These are phyloP conservation scores for Monopterus albus DNA, from an alignment of 2,113 vertebrate species.

Conservation along the genomic window DNA sequence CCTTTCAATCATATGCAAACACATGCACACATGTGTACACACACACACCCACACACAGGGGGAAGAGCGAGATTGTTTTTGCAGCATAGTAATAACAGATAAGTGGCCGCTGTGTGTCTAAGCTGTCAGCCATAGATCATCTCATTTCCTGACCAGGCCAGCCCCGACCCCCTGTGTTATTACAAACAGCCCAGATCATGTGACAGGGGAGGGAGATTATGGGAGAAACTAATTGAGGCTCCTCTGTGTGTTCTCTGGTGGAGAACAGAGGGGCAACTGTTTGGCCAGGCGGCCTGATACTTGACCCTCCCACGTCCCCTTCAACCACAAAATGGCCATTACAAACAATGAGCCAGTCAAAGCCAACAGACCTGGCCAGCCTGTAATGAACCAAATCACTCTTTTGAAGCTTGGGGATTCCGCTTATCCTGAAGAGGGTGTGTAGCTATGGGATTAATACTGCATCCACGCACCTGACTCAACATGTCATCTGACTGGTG, in stretches of 20 bases:
- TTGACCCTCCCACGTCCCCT: slow-evolving; percentile 59
- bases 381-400: slow-evolving; percentile 32
- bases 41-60: slow-evolving; percentile 14
- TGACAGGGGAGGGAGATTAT: slow-evolving; percentile 66
- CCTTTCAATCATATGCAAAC: slow-evolving; percentile 11
- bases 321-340: slow-evolving; percentile 69
- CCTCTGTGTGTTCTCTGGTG: slow-evolving; percentile 55
- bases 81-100: slow-evolving; percentile 71
- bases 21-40: background rate
- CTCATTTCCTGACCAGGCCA: slow-evolving; percentile 75
- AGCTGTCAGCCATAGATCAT: slow-evolving; percentile 77
- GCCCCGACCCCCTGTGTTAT: slow-evolving; percentile 70
- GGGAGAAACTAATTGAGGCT: slow-evolving; percentile 64
- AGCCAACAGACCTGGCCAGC: slow-evolving; percentile 51
- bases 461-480: slow-evolving; percentile 59
- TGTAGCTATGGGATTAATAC: slow-evolving; percentile 18
- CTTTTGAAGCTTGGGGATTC: slow-evolving; percentile 60
- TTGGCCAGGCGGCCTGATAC: slow-evolving; percentile 70
- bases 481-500: slow-evolving; percentile 19
- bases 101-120: slow-evolving; percentile 72
- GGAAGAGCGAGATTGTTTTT: slow-evolving; percentile 47
- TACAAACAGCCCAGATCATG: slow-evolving; percentile 67
- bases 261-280: slow-evolving; percentile 77
- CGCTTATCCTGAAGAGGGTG: slow-evolving; percentile 23
- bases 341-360: slow-evolving; percentile 74